Base-by-base conservation (phyloP, 2,113 vertebrate species). In the Charina bottae region DNA sequence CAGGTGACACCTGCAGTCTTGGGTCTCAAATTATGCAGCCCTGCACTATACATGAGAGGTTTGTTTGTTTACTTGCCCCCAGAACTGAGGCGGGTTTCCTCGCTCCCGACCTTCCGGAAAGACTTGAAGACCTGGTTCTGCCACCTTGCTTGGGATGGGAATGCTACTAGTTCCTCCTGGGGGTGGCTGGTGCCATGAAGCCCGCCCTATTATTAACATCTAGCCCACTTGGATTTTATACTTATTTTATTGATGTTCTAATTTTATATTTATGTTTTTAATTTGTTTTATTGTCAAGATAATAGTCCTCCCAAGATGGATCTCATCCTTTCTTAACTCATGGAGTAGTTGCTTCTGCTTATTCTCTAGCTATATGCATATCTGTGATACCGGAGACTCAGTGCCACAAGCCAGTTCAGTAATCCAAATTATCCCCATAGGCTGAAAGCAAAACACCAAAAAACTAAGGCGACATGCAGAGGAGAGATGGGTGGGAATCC, bases 311-410 rank as follows among this genome's bases (percentile, higher is more conserved):
- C 94, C 26, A 96, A 97, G 97, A 95, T 94, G 91, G 92, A 93
- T 96, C 96, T 96, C 96, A 94, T 95, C 96, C 96, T 97, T 96
- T 88, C 97, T 96, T 96, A 96, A 95, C 94, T 95, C 95, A 83
- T 83, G 58, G 90, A 93, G 94, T 94, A 92, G 94, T 96, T 93
- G 72, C 87, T 89, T 93, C 94, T 89, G 93, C 94, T 85, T 96
- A 94, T 97, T 96, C 96, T 96, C 89, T 85, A 94, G 95, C 93
- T 95, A 96, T 87, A 64, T 95, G 94, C 93, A 94, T 96, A 95
- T 4, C 53, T 96, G 93, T 93, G 97, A 97, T 96, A 96, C 96
- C 96, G 93, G 96, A 97, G 96, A 96, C 95, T 87, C 89, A 92
- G 93, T 93, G 91, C 92, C 92, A 53, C 59, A 89, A 46, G 91